phyloP scores from a whole-genome alignment of 2,888 invertebrate genomes.

The Plebejus anna region DNA sequence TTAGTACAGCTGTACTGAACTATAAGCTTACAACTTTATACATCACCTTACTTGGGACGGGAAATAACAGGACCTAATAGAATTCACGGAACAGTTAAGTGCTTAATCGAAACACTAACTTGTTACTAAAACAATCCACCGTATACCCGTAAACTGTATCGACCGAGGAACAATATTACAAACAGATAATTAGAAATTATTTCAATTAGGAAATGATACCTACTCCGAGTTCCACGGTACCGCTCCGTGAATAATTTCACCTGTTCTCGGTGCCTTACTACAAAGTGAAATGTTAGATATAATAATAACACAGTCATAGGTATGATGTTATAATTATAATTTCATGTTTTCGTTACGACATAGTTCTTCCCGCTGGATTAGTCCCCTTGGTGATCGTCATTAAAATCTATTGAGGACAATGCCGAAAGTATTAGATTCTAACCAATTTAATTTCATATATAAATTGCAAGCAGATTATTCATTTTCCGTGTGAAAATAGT shows the following conservation, averaged over 20 bases:
- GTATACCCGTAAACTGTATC: slow-evolving; percentile 4
- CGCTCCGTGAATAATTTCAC: neutral
- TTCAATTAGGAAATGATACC: slow-evolving; percentile 1
- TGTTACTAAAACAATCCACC: slow-evolving; percentile 22
- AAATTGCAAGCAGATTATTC: slow-evolving; percentile 12
- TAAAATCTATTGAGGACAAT: no score
- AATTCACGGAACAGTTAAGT: slow-evolving; percentile 20
- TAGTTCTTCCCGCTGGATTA: no score
- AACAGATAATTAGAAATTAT: slow-evolving; percentile 19
- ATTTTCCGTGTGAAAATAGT: slow-evolving; percentile 22
- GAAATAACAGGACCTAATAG: slow-evolving; percentile 22
- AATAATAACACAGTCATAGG: neutral
- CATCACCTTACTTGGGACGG: neutral
- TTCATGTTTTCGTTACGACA: no score
- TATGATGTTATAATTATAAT: neutral
- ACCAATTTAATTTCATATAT: neutral
- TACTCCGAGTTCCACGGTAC: neutral
- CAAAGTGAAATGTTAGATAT: neutral
- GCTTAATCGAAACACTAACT: slow-evolving; percentile 25
- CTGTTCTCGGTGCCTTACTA: neutral
- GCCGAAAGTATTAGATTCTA: neutral
- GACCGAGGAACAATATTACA: slow-evolving; percentile 18
- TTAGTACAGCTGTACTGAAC: neutral
- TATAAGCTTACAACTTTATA: neutral
- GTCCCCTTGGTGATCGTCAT: no score